These are phyloP conservation scores for Leptarthrus brevirostris DNA, from an alignment of 2,888 invertebrate species.

Conservation along the genomic window DNA sequence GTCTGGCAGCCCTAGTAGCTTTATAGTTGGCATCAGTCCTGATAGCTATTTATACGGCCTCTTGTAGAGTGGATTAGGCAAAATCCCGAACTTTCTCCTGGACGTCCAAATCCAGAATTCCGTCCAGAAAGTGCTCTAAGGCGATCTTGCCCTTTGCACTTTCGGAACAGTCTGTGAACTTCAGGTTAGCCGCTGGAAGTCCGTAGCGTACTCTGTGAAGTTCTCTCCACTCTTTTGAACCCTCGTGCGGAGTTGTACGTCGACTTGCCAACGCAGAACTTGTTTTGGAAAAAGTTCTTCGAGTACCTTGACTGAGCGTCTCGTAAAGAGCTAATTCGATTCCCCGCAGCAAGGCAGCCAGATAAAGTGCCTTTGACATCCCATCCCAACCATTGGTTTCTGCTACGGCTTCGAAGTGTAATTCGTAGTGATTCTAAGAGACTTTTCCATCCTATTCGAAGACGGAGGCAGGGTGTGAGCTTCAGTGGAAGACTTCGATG, in stretches of 20 bases:
- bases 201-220: neutral
- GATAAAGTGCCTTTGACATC: neutral
- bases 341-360: neutral
- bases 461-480: too few species aligned
- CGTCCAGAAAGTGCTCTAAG: too few species aligned
- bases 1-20: too few species aligned
- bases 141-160: too few species aligned
- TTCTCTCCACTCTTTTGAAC: neutral
- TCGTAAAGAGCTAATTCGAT: neutral
- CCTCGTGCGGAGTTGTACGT: neutral
- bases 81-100: too few species aligned
- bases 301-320: neutral
- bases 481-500: too few species aligned
- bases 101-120: too few species aligned
- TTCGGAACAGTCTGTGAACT: neutral
- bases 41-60: too few species aligned
- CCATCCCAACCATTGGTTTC: neutral
- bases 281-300: neutral
- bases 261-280: neutral
- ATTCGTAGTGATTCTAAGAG: too few species aligned
- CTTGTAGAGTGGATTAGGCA: too few species aligned
- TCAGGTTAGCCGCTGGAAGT: neutral
- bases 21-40: too few species aligned
- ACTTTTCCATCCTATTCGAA: too few species aligned
- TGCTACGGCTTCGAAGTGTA: neutral